Base-by-base conservation (phyloP, 1,140 invertebrate genomes). In the Leptinotarsa texana region DNA sequence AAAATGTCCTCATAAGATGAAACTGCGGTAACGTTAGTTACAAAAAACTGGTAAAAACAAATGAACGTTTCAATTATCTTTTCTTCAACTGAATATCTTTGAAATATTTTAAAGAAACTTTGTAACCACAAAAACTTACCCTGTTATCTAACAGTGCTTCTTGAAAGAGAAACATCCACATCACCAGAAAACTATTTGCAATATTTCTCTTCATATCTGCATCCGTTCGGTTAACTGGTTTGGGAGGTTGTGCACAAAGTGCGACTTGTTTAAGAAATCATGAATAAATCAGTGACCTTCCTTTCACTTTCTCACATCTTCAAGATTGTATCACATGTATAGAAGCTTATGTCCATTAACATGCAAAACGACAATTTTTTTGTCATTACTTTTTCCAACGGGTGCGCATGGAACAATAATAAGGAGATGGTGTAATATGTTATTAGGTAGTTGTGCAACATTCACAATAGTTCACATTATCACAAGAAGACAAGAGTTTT, bases 301-400 rank as follows among this genome's bases (percentile, higher is more conserved):
- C 51, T 57, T 57, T 57, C 51, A 57, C 51, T 57, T 57, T 57
- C 51, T 57, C 51, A 57, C n/a, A 42, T 42, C 33, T 18, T 57
- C 1, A n/a, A 18, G 15, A 17, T 57, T 17, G 4, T 6, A 57
- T 57, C 13, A 57, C n/a, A 57, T 57, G n/a, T 57, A 18, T 18
- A 1, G 6, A 17, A 57, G 51, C n/a, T 57, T 57, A 57, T 57
- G n/a, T n/a, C 13, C 15, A 15, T 57, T 17, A 57, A 57, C 51
- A 57, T 57, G 51, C 51, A 57, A 57, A 57, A 17, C 51, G 51
- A 18, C 51, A 57, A n/a, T 15, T 57, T 57, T 57, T 57, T 57
- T 57, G 0, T n/a, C n/a, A 17, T 18, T 57, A 18, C 15, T n/a
- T 57, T 18, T 57, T 57, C 13, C 13, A 57, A 57, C n/a, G 51